phyloP scores from a whole-genome alignment of 2,888 invertebrate species.

The Drosophila greeni region DNA sequence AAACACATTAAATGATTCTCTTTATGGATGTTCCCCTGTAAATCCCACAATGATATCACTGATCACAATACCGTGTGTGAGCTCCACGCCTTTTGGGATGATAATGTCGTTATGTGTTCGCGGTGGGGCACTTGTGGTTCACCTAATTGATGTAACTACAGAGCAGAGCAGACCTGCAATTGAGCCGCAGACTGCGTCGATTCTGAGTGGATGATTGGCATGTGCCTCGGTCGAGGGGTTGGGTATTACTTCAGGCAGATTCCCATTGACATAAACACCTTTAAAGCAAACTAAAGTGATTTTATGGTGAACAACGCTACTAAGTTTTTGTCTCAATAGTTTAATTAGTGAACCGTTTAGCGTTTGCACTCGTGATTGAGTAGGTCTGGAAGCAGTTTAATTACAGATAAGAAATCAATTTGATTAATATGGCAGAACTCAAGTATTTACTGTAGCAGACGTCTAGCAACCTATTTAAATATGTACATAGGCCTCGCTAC shows the following conservation, averaged over 20 bases:
- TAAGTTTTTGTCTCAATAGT: neutral
- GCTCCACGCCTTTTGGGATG: slow-evolving; percentile 21
- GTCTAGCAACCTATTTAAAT: neutral
- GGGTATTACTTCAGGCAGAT: neutral
- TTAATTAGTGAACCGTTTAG: slow-evolving; percentile 23
- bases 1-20: neutral
- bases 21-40: neutral
- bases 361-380: slow-evolving; percentile 2
- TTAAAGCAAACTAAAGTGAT: neutral
- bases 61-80: slow-evolving; percentile 18
- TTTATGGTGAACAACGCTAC: neutral
- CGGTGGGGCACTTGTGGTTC: slow-evolving; percentile 25
- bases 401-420: slow-evolving; percentile 36
- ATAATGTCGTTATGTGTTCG: slow-evolving; percentile 35
- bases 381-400: slow-evolving; percentile 15
- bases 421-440: slow-evolving; percentile 16
- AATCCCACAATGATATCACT: slow-evolving; percentile 14
- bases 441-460: slow-evolving; percentile 14
- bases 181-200: slow-evolving; percentile 11
- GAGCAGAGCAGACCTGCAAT: slow-evolving; percentile 4
- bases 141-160: slow-evolving; percentile 41
- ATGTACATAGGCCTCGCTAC: slow-evolving; percentile 10
- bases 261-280: slow-evolving; percentile 20
- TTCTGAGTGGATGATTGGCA: slow-evolving; percentile 33
- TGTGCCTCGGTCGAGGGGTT: slow-evolving; percentile 24